Percentiles rank a stretch among this genome's conserved stretches.
These are phyloP conservation scores for Aporophyla lueneburgensis DNA, from an alignment of 2,888 invertebrate genomes.

Conservation along the genomic window DNA sequence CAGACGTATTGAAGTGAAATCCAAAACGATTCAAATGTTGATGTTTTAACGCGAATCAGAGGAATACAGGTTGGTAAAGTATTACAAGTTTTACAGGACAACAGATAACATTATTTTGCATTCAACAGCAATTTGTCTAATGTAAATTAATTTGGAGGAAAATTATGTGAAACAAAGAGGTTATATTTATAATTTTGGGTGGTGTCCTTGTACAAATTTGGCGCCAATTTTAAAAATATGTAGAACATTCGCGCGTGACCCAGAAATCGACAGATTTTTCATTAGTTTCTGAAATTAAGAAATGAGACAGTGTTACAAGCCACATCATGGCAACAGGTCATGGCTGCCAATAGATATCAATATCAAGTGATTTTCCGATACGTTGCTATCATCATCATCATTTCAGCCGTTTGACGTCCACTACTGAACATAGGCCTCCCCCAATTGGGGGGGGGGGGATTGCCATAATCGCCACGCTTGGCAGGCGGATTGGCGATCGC, in stretches of 20 bases:
- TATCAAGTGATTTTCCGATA: neutral
- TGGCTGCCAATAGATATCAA: neutral
- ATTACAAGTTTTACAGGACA: neutral
- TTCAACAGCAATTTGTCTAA: neutral
- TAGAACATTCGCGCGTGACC: neutral
- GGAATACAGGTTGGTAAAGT: no score
- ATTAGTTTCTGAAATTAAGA: neutral
- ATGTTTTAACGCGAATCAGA: neutral
- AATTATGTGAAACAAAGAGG: constrained; percentile 11
- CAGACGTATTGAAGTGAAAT: neutral
- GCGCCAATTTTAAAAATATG: constrained; percentile 44
- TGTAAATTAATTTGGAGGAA: neutral
- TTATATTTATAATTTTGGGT: constrained; percentile 42
- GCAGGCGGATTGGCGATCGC: no score
- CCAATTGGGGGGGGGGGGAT: no score
- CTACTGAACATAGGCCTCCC: no score
- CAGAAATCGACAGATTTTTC: neutral
- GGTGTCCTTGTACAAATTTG: constrained; percentile 24
- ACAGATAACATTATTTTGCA: neutral
- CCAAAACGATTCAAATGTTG: neutral
- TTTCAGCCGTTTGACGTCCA: no score
- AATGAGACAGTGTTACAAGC: neutral
- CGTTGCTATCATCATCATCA: no score
- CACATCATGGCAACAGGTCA: neutral
- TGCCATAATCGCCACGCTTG: no score